Evolutionary conservation across 2,888 invertebrate genomes (phyloP), one percentile per base, ranked within the genome.

Genomic region (Dryobota labecula): DNA sequence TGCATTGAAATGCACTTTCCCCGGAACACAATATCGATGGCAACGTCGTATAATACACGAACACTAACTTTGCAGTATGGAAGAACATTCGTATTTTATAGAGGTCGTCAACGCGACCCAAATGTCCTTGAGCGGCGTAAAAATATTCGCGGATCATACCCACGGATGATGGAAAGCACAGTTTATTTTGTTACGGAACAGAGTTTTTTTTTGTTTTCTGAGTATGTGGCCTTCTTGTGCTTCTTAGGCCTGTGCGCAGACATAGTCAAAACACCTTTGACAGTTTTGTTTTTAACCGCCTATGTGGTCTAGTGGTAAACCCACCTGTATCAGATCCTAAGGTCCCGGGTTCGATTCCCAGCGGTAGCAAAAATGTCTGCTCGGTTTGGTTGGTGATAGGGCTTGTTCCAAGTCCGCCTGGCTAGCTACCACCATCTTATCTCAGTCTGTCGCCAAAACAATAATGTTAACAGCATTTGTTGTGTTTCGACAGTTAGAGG

Each of bases 51-150:
- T 47, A 54, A 27, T 53, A 33, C 68, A 60, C 6, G 57, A 33
- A 33, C 57, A 68, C 33, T 70, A 70, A 68, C 79, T 76, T 66
- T 68, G 53, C 71, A 68, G 76, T 76, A 71, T 68, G 65, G 38
- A 7, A 0, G 76, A 54, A 57, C 67, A 75, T 81, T 68, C 68
- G 47, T 20, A 49, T 73, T 79, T 78, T 79, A 79, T 74, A 63
- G 51, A n/a, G 30, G 54, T 70, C 60, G 66, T 79, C 75, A 79
- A 41, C 9, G 45, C 43, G 20, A 62, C 43, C 65, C 56, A 61
- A 56, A 56, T 45, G 41, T 63, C 36, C 24, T 51, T 15, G 11
- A 20, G 30, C 0, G 64, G 63, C 41, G 36, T 74, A 67, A 61
- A 78, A 73, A 65, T 56, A 49, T 63, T 58, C 30, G 49, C 36